Conservation (phyloP, 2,888 invertebrate species). For the Lasioglossum pauxillum region DNA sequence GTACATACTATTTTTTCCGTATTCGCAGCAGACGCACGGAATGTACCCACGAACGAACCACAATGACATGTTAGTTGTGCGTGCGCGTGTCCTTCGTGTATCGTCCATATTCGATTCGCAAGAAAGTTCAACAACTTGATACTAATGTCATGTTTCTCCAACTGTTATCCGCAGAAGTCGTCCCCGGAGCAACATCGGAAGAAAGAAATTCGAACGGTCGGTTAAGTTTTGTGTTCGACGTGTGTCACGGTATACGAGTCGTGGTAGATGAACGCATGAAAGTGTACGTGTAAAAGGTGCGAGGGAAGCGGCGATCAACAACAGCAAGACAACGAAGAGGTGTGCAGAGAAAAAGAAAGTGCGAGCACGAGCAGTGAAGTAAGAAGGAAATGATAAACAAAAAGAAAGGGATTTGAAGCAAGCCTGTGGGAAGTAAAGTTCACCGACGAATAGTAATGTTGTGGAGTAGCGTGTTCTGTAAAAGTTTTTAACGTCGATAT, state of each 20-base stretch:
- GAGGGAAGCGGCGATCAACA: conserved; percentile 12
- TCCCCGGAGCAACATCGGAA: conserved; percentile 58
- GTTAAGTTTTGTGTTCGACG: conserved; percentile 36
- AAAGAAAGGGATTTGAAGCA: conserved; percentile 41
- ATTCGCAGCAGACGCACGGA: neutral
- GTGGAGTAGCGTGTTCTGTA: conserved; percentile 60
- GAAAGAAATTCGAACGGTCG: conserved; percentile 46
- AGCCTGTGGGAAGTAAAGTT: conserved; percentile 45
- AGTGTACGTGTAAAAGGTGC: conserved; percentile 46
- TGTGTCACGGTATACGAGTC: conserved; percentile 46
- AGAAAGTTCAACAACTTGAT: conserved; percentile 1
- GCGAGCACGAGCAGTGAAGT: conserved; percentile 30
- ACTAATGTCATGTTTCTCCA: conserved; percentile 58
- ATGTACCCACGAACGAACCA: neutral
- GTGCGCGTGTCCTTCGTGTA: conserved; percentile 22
- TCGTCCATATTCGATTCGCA: conserved; percentile 18
- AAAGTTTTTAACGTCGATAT: conserved; percentile 65
- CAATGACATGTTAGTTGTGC: conserved; percentile 15
- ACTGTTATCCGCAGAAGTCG: conserved; percentile 64
- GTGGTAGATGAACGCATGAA: conserved; percentile 53
- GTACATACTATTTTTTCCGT: neutral
- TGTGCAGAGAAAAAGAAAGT: conserved; percentile 30
- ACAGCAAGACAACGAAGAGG: conserved; percentile 19
- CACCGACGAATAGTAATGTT: conserved; percentile 60
- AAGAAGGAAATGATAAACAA: conserved; percentile 55